These are phyloP conservation scores for Oreochromis spilurus DNA, from an alignment of 2,113 vertebrate genomes.

Conservation along the genomic window DNA sequence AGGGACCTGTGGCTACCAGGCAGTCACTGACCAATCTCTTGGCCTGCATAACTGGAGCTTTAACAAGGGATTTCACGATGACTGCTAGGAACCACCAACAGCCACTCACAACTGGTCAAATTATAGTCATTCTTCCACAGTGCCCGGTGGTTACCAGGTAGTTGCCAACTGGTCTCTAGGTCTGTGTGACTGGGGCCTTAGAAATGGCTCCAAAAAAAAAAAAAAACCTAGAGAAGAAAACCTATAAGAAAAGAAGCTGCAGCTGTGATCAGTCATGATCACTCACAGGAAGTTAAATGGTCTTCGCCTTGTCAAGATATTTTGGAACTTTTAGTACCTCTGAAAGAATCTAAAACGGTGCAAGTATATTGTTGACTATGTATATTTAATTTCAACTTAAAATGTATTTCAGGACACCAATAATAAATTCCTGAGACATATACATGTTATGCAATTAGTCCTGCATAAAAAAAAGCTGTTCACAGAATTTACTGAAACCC, in stretches of 20 bases:
- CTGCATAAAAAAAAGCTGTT: not conserved
- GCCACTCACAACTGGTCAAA: not conserved
- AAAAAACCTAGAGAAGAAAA: too few relatives aligned
- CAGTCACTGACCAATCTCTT: not conserved
- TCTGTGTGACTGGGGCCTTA: not conserved
- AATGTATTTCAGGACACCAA: not conserved
- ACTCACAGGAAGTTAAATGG: not conserved
- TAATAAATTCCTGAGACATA: not conserved
- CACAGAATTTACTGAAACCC: not conserved
- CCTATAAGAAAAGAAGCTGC: not conserved
- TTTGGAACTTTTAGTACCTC: not conserved
- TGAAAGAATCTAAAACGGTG: not conserved
- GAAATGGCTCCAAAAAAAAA: not conserved
- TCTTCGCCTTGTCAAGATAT: not conserved
- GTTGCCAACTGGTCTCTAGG: not conserved
- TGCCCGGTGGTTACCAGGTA: not conserved
- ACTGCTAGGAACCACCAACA: not conserved
- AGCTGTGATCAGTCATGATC: not conserved
- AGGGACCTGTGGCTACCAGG: not conserved
- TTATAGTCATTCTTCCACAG: not conserved
- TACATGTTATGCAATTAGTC: not conserved
- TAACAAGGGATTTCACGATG: fast-evolving
- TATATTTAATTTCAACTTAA: not conserved
- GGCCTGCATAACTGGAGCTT: not conserved
- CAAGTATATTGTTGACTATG: not conserved